Percentiles rank a stretch among this genome's conserved stretches.
phyloP scores from a whole-genome alignment of 2,888 invertebrate genomes.

The Mellilla xanthometata region DNA sequence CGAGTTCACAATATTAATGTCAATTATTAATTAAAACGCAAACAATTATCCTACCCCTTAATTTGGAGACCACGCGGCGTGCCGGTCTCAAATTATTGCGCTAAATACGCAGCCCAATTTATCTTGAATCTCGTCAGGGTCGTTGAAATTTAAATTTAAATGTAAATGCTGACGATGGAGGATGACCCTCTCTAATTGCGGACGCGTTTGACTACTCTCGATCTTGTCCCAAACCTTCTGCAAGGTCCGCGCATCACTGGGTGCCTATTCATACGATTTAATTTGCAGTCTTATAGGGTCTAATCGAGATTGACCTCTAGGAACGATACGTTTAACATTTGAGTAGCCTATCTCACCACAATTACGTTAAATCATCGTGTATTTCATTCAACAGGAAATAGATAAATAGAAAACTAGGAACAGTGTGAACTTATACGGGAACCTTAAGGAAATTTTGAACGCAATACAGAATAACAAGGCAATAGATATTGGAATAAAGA shows the following conservation, averaged over 20 bases:
- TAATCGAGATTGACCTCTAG: neutral
- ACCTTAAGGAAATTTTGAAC: too few relatives aligned
- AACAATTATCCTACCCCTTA: constrained; percentile 70
- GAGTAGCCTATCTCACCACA: too few relatives aligned
- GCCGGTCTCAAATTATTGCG: constrained; percentile 70
- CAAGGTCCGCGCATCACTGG: constrained; percentile 41
- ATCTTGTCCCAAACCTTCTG: constrained; percentile 51
- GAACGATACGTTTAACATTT: too few relatives aligned
- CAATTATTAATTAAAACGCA: constrained; percentile 72
- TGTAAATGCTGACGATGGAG: constrained; percentile 76
- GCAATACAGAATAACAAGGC: too few relatives aligned
- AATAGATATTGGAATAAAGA: too few relatives aligned
- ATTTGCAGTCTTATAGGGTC: constrained; percentile 22
- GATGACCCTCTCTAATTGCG: constrained; percentile 71
- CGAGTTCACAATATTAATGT: constrained; percentile 59
- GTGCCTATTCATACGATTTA: constrained; percentile 36
- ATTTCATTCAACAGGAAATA: too few relatives aligned
- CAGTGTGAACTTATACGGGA: too few relatives aligned
- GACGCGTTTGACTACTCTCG: constrained; percentile 65
- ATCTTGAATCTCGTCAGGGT: constrained; percentile 78
- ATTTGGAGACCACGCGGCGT: constrained; percentile 61
- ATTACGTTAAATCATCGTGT: too few relatives aligned
- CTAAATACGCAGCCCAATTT: constrained; percentile 75
- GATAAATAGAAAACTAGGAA: too few relatives aligned
- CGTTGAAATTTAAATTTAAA: constrained; percentile 79